A percentile compares a stretch with the other conserved stretches of the same genome.
Conservation (phyloP, 2,888 invertebrate genomes). For the Sminthurinus aureus region DNA sequence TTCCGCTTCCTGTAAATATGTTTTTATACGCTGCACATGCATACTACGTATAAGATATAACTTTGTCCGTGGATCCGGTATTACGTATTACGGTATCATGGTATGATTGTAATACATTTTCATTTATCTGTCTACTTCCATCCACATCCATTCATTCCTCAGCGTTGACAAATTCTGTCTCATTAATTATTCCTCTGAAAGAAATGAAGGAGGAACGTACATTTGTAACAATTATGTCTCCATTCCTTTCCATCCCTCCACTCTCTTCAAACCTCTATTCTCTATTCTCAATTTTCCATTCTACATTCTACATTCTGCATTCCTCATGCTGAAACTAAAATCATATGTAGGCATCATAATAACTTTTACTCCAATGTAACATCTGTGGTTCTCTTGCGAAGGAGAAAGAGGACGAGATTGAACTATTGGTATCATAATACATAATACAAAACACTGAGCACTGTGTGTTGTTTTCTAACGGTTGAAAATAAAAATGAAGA, state of each 20-base stretch:
- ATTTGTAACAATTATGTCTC: constrained; percentile 3
- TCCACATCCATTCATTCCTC: background rate
- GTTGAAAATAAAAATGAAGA: too few species aligned
- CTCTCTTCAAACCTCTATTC: background rate
- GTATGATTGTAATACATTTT: background rate
- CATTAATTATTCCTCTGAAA: background rate
- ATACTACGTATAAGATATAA: too few species aligned
- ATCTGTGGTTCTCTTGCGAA: background rate
- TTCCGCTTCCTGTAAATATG: background rate
- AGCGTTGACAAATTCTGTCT: background rate
- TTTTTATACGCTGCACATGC: too few species aligned
- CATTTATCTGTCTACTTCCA: background rate
- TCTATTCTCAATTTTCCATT: background rate
- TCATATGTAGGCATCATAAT: background rate
- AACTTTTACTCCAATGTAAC: background rate
- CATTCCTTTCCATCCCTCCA: background rate
- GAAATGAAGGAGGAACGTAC: background rate
- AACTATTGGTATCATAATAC: background rate
- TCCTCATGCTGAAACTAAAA: background rate
- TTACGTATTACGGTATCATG: background rate
- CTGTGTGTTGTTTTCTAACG: too few species aligned
- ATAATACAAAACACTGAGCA: too few species aligned
- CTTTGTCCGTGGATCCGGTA: background rate
- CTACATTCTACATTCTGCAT: too few species aligned
- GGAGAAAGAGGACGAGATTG: background rate